These are phyloP conservation scores for Parnassius orleans DNA, from an alignment of 2,888 invertebrate species.

Conservation along the genomic window DNA sequence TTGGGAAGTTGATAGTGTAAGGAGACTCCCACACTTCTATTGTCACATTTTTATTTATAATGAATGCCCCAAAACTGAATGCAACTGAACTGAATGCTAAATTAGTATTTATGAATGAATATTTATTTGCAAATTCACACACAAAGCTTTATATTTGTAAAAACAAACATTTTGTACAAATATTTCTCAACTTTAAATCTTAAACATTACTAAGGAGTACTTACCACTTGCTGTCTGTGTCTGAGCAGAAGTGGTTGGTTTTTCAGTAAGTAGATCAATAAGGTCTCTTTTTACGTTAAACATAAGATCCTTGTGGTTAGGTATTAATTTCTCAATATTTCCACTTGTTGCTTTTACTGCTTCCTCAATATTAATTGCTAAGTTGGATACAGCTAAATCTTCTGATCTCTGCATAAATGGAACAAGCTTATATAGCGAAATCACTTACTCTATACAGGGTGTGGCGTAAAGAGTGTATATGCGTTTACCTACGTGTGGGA, in stretches of 20 bases:
- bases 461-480: no score
- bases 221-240: conserved; percentile 68
- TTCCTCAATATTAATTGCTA: conserved; percentile 80
- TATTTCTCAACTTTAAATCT: no score
- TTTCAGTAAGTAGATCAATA: conserved; percentile 81
- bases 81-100: no score
- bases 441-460: neutral
- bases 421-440: neutral
- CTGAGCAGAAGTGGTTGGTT: conserved; percentile 64
- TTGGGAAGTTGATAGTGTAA: no score
- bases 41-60: no score
- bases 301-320: conserved; percentile 82
- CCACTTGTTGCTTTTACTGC: conserved; percentile 80
- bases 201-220: conserved; percentile 23
- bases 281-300: conserved; percentile 83
- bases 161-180: no score
- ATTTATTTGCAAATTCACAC: no score
- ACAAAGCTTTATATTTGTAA: no score
- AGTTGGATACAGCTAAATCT: conserved; percentile 82
- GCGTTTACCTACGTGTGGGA: no score
- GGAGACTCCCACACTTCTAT: no score
- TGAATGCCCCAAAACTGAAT: no score
- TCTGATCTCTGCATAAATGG: conserved; percentile 69
- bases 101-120: no score
- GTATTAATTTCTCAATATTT: conserved; percentile 82